Conservation (phyloP, 2,113 vertebrate genomes). For the Scytalopus superciliaris region DNA sequence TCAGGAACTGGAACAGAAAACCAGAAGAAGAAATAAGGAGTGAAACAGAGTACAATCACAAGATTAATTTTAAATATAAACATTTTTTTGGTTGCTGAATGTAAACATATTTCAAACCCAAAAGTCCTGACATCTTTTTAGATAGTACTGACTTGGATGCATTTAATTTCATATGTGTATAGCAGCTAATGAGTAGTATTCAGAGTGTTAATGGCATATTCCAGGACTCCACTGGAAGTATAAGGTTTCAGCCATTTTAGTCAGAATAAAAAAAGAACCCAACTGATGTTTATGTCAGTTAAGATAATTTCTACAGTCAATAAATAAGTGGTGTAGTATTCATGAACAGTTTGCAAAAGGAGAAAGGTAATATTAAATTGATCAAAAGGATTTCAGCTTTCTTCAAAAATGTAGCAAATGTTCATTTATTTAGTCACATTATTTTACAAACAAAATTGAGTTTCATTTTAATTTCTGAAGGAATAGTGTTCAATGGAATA, state of each 20-base stretch:
- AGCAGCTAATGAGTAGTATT: neutral
- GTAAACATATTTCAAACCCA: neutral
- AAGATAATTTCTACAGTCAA: neutral
- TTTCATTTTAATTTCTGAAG: neutral
- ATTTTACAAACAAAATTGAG: neutral
- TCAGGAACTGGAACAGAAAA: neutral
- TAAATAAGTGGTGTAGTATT: neutral
- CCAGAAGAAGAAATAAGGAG: neutral
- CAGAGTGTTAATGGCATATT: neutral
- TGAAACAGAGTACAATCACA: neutral
- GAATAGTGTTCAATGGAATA: neutral
- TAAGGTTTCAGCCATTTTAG: neutral
- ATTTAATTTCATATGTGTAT: neutral
- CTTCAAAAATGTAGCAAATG: neutral
- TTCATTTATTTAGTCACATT: neutral
- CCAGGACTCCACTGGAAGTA: neutral
- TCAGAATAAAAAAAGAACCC: neutral
- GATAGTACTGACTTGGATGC: neutral
- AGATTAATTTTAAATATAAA: neutral
- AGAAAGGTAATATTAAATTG: neutral
- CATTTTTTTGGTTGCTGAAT: neutral
- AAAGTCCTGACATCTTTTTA: neutral
- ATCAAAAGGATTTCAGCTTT: neutral
- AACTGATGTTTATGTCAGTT: neutral
- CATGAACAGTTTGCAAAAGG: neutral